Percentiles rank a stretch among this genome's conserved stretches.
These are phyloP conservation scores for Parelbella ahira DNA, from an alignment of 2,888 invertebrate species.

Conservation along the genomic window DNA sequence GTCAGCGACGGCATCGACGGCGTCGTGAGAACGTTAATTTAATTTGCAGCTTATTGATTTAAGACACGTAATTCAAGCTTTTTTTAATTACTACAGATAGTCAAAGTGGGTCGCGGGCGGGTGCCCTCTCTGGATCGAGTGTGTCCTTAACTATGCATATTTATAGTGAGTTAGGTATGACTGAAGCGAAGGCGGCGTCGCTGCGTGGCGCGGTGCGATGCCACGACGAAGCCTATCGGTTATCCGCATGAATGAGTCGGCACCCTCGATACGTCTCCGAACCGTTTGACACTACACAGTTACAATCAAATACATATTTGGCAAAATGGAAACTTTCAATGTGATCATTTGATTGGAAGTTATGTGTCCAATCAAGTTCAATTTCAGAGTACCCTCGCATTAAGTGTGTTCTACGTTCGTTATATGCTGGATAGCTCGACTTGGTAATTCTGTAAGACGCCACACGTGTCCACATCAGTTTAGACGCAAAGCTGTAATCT, in stretches of 20 bases:
- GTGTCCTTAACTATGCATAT: slow-evolving; percentile 28
- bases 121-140: slow-evolving; percentile 6
- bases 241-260: slow-evolving; percentile 54
- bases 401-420: slow-evolving; percentile 5
- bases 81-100: no score
- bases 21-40: no score
- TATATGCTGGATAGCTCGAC: not conserved
- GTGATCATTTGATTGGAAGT: slow-evolving; percentile 48
- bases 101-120: no score
- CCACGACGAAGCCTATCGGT: slow-evolving; percentile 58
- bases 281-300: slow-evolving; percentile 15
- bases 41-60: no score
- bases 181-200: slow-evolving; percentile 44
- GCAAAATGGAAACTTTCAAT: slow-evolving; percentile 50
- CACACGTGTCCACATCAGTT: no score
- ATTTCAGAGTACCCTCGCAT: slow-evolving; percentile 30
- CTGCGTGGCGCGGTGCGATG: slow-evolving; percentile 41
- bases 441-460: no score
- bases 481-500: no score
- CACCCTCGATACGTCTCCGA: slow-evolving; percentile 41
- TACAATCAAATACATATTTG: no score
- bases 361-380: slow-evolving; percentile 39
- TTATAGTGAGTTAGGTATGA: slow-evolving; percentile 40
- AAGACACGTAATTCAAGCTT: no score
- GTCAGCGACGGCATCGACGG: no score